Evolutionary conservation across 2,797 vertebrate species (phyloP).

Genomic region (Sebastes alutus): DNA sequence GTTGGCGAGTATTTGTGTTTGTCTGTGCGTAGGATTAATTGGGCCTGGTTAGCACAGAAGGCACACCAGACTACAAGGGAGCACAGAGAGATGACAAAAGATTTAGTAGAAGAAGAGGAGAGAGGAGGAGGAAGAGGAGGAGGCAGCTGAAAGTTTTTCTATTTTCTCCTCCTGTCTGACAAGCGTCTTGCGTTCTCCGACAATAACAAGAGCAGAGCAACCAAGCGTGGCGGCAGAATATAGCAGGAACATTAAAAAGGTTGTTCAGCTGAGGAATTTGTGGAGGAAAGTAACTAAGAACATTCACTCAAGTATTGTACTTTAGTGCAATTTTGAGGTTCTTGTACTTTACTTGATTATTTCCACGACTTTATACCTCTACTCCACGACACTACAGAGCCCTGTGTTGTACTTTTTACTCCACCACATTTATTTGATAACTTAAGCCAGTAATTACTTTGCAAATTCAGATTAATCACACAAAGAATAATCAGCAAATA

Average conservation of each 20-base stretch:
- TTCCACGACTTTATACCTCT: not conserved
- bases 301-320: not conserved
- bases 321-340: not conserved
- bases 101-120: not conserved
- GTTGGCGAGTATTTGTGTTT: slow-evolving; percentile 20
- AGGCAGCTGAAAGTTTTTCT: slow-evolving; percentile 20
- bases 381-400: not conserved
- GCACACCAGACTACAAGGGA: slow-evolving; percentile 15
- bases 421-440: not conserved
- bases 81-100: slow-evolving; percentile 32
- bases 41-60: slow-evolving; percentile 39
- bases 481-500: not conserved
- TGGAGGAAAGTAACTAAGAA: not conserved
- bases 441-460: not conserved
- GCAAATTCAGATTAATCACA: not conserved
- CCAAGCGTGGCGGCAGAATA: slow-evolving; percentile 8
- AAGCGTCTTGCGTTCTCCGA: slow-evolving; percentile 6
- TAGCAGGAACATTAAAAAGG: slow-evolving; percentile 27
- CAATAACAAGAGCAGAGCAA: slow-evolving; percentile 38
- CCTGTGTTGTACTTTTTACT: not conserved
- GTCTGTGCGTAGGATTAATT: slow-evolving; percentile 27
- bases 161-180: slow-evolving; percentile 46
- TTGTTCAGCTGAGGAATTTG: not conserved
- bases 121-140: not conserved
- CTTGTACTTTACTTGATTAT: not conserved